A percentile compares a stretch with the other conserved stretches of the same genome.
phyloP scores from a whole-genome alignment of 2,888 invertebrate species.

The Anaspis maculata region DNA sequence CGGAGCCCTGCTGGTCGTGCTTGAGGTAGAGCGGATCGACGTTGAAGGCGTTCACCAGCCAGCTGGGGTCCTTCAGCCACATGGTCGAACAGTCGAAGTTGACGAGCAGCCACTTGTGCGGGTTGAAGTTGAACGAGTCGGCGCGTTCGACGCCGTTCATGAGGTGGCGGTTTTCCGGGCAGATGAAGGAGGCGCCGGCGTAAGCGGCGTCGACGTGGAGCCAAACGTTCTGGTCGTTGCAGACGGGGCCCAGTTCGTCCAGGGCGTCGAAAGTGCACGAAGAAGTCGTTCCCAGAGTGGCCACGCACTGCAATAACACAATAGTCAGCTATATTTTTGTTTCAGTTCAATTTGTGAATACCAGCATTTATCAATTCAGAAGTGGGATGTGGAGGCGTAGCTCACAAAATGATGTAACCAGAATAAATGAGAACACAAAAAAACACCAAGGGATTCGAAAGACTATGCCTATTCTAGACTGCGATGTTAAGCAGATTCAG shows the following conservation, averaged over 20 bases:
- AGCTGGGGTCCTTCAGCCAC: constrained; percentile 88
- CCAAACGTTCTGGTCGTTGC: constrained; percentile 69
- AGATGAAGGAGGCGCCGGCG: constrained; percentile 92
- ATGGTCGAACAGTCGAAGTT: constrained; percentile 98
- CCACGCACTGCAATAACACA: constrained; percentile 54
- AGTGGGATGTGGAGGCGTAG: too few relatives aligned
- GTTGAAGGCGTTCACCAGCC: constrained; percentile 91
- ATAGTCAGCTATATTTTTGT: too few relatives aligned
- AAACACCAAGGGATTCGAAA: too few relatives aligned
- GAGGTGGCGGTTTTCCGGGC: constrained; percentile 88
- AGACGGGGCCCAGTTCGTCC: constrained; percentile 86
- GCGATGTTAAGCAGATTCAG: too few relatives aligned
- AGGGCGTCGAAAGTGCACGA: constrained; percentile 90
- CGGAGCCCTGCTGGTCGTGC: constrained; percentile 83
- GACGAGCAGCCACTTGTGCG: constrained; percentile 98
- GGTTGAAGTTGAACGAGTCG: constrained; percentile 97
- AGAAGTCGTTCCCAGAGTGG: constrained; percentile 92
- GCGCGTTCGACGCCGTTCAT: constrained; percentile 85
- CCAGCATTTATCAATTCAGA: too few relatives aligned
- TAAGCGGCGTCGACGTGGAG: constrained; percentile 96
- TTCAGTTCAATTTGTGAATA: too few relatives aligned
- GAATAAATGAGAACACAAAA: too few relatives aligned
- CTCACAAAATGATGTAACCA: too few relatives aligned
- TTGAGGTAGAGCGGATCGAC: constrained; percentile 96
- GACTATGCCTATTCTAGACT: too few relatives aligned